Evolutionary conservation across 2,113 vertebrate genomes (phyloP).

Genomic region (Gymnarchus niloticus): DNA sequence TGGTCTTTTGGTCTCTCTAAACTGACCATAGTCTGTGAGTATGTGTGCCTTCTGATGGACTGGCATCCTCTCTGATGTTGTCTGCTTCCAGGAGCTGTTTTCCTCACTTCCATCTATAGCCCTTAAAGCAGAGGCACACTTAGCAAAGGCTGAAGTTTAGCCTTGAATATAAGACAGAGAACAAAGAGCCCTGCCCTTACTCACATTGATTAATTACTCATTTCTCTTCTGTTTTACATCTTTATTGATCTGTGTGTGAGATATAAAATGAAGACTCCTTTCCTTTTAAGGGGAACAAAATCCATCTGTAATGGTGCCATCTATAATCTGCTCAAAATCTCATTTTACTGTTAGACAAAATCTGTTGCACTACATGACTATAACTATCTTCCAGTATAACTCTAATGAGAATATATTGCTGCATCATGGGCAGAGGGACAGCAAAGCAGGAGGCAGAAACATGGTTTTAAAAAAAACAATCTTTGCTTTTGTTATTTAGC

Average conservation of each 20-base stretch:
- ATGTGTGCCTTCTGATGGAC: too few species aligned
- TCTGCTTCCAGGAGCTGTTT: background rate
- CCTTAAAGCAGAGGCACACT: background rate
- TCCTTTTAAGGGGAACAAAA: background rate
- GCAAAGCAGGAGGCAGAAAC: too few species aligned
- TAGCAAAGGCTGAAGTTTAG: background rate
- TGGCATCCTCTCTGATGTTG: too few species aligned
- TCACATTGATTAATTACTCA: slow-evolving; percentile 5
- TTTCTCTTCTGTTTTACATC: background rate
- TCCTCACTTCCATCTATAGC: background rate
- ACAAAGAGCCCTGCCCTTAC: background rate
- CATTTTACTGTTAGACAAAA: background rate
- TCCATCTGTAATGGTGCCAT: background rate
- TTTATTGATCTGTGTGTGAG: background rate
- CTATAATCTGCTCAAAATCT: background rate
- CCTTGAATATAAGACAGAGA: background rate
- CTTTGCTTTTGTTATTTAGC: too few species aligned
- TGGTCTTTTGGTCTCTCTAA: background rate
- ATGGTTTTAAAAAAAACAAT: too few species aligned
- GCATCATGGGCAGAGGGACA: too few species aligned
- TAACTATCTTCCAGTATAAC: background rate
- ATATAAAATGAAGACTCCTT: background rate
- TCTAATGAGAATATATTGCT: background rate
- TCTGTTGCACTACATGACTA: background rate
- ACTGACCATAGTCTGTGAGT: too few species aligned